phyloP scores from a whole-genome alignment of 2,888 invertebrate genomes.

The Disparrhopalites patrizii region DNA sequence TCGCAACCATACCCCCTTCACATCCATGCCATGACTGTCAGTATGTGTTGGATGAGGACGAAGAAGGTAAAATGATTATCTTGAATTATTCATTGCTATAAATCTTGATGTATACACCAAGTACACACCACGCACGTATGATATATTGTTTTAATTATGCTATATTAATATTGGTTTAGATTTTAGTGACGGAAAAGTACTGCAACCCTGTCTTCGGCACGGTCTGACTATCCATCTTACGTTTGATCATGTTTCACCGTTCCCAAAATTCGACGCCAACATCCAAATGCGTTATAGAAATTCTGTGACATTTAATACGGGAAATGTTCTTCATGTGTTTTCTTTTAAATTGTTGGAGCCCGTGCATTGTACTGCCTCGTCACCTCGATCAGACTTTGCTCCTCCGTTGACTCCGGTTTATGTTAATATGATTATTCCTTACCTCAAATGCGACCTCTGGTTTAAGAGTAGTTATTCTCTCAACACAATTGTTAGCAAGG shows the following conservation, averaged over 20 bases:
- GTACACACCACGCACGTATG: background rate
- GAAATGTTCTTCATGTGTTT: constrained; percentile 76
- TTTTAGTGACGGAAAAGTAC: constrained; percentile 42
- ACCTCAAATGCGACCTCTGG: constrained; percentile 40
- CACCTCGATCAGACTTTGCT: constrained; percentile 16
- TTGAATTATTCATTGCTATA: background rate
- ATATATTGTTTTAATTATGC: background rate
- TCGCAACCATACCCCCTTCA: constrained; percentile 39
- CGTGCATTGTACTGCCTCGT: constrained; percentile 10
- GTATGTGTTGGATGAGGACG: constrained; percentile 41
- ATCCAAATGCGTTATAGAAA: constrained; percentile 52
- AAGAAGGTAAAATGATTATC: constrained; percentile 33
- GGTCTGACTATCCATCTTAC: constrained; percentile 88
- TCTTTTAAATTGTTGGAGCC: constrained; percentile 58
- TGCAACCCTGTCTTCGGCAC: constrained; percentile 75
- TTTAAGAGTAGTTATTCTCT: constrained; percentile 30
- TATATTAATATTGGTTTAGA: background rate
- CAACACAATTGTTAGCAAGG: constrained; percentile 13
- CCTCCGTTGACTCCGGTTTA: background rate
- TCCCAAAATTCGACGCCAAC: constrained; percentile 63
- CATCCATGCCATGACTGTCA: constrained; percentile 38
- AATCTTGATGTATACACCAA: background rate
- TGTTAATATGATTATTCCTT: constrained; percentile 11
- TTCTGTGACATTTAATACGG: constrained; percentile 75
- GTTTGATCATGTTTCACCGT: constrained; percentile 82